Percentiles rank a stretch among this genome's conserved stretches.
Conservation (phyloP, 2,113 vertebrate genomes). For the Condylura cristata region DNA sequence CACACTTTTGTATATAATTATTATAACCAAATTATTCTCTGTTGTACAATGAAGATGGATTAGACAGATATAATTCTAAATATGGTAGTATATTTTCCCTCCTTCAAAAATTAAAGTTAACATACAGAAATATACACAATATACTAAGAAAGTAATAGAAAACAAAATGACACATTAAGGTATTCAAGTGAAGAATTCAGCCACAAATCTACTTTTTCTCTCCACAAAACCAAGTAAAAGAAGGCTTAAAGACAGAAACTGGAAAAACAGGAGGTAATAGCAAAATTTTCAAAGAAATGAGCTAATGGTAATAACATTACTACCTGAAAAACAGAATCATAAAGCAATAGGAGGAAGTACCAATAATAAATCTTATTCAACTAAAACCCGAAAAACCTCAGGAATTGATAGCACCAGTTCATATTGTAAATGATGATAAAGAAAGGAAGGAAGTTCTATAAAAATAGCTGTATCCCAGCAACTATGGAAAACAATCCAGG, state of each 20-base stretch:
- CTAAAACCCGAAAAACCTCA: not conserved
- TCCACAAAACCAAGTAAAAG: not conserved
- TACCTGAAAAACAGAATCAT: not conserved
- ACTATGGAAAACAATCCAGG: not conserved
- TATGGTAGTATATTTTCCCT: not conserved
- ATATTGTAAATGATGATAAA: not conserved
- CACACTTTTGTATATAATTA: not conserved
- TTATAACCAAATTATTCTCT: not conserved
- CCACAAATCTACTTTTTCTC: conserved; percentile 6
- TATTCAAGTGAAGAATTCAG: not conserved
- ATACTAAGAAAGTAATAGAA: not conserved
- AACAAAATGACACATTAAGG: not conserved
- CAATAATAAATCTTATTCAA: conserved; percentile 19
- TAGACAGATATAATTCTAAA: not conserved
- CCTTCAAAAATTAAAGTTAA: not conserved
- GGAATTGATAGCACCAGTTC: not conserved
- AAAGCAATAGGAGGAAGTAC: not conserved
- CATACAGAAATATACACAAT: not conserved
- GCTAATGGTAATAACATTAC: not conserved
- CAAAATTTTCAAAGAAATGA: not conserved
- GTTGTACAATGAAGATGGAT: not conserved
- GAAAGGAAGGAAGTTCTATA: not conserved
- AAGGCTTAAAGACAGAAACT: not conserved
- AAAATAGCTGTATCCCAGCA: not conserved
- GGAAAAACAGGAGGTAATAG: not conserved